These are phyloP conservation scores for Serinus canaria DNA, from an alignment of 2,113 vertebrate species.

Conservation along the genomic window DNA sequence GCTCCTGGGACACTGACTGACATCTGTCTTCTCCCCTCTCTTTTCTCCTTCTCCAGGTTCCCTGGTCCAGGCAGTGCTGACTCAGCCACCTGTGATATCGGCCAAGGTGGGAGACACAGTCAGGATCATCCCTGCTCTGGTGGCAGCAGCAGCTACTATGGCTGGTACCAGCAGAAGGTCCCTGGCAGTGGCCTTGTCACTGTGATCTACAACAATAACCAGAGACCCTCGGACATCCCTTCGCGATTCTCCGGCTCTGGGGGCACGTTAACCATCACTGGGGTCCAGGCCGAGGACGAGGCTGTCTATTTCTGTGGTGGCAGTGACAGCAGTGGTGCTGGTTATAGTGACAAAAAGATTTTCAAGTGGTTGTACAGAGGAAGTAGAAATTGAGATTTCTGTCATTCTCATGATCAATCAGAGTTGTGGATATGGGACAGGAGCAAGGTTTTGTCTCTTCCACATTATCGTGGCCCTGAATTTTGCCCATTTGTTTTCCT, in stretches of 20 bases:
- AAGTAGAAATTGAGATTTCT: neutral
- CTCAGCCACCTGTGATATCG: too few species aligned
- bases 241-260: neutral
- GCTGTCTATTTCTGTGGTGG: neutral
- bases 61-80: too few species aligned
- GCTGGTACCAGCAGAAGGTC: neutral
- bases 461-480: too few species aligned
- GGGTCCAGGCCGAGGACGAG: neutral
- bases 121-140: too few species aligned
- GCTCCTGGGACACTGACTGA: too few species aligned
- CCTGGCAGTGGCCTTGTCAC: neutral
- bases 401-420: neutral
- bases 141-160: neutral
- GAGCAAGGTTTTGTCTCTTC: too few species aligned
- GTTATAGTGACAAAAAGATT: neutral
- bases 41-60: too few species aligned
- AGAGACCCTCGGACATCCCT: neutral
- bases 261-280: neutral
- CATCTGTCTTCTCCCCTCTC: too few species aligned
- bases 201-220: fast-evolving
- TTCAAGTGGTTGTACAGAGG: neutral
- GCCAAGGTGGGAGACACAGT: too few species aligned
- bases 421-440: neutral
- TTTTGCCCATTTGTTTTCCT: neutral
- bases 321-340: neutral